Percentiles rank a stretch among this genome's conserved stretches.
phyloP scores from a whole-genome alignment of 2,797 vertebrate species.

The Malacoraja senta region DNA sequence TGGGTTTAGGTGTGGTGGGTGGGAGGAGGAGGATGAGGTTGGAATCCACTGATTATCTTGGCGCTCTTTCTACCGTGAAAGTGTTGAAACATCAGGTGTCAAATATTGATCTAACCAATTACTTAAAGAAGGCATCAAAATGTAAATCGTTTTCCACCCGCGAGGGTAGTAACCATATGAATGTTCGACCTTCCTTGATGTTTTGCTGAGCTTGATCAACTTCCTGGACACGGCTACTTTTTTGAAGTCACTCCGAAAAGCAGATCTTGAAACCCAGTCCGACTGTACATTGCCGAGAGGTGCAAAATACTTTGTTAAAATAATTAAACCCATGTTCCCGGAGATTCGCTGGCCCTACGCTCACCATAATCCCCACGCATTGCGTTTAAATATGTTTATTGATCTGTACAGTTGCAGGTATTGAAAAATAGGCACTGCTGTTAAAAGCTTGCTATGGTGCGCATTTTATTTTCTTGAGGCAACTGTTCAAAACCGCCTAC shows the following conservation, averaged over 20 bases:
- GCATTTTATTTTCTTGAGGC: not conserved
- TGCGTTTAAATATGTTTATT: not conserved
- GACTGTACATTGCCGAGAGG: not conserved
- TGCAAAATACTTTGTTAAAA: not conserved
- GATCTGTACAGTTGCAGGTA: not conserved
- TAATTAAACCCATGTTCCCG: not conserved
- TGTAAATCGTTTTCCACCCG: not conserved
- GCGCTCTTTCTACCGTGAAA: not conserved
- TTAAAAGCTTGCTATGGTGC: not conserved
- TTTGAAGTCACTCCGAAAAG: not conserved
- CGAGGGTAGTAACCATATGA: no score
- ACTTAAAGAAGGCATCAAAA: not conserved
- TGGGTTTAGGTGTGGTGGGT: no score
- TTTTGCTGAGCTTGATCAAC: not conserved
- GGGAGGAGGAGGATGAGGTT: no score
- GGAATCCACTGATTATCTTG: not conserved
- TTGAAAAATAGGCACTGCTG: not conserved
- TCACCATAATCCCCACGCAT: not conserved
- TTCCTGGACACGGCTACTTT: not conserved
- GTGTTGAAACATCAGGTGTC: not conserved
- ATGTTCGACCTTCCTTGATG: no score
- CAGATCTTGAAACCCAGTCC: not conserved
- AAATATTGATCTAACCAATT: not conserved
- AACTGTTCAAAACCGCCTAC: not conserved
- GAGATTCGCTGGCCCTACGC: not conserved